Base-by-base conservation (phyloP, 2,888 invertebrate species). In the Ennomos fuscantarius region DNA sequence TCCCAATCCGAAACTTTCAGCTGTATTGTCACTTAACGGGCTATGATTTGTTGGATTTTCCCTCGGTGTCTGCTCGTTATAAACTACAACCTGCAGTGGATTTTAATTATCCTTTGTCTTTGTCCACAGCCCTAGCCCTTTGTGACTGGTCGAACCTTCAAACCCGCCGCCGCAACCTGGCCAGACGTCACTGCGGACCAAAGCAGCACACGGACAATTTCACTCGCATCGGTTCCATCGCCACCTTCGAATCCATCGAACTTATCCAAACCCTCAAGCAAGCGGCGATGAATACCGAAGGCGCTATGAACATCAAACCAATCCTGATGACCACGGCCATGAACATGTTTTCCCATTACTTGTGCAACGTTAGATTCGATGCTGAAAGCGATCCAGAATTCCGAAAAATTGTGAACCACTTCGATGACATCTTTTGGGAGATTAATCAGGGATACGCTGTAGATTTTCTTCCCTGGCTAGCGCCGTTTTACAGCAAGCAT, bases 371-470 rank as follows among this genome's bases (percentile, higher is more conserved):
- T 0, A 92, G 95, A 1, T 97, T 97, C 72, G 94, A 94, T 39
- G 94, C 95, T 53, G 93, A 94, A 10, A 74, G 65, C 0, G 96
- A 97, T 66, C 55, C 73, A 0, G 94, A 94, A 12, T 97, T 97
- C 86, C 88, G 93, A 45, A 90, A 92, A 55, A 93, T 95, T 8
- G 96, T 96, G 0, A 89, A 94, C 24, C 93, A 93, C 55, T 97
- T 97, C 79, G 97, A 97, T 72, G 95, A 96, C 69, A 97, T 98
- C 48, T 98, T 98, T 87, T 97, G 96, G 95, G 97, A 97, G 77
- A 97, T 98, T 63, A 98, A 97, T 81, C 96, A 97, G 72, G 97
- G 97, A 0, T 97, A 97, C 79, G 96, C 96, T 0, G 94, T 97
- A 0, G 98, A 98, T 73, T 97, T 97, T 73, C 76, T 98, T 15